A percentile compares a stretch with the other conserved stretches of the same genome.
Evolutionary conservation across 2,113 vertebrate genomes (phyloP).

Genomic region (Pomatorhinus ruficollis): DNA sequence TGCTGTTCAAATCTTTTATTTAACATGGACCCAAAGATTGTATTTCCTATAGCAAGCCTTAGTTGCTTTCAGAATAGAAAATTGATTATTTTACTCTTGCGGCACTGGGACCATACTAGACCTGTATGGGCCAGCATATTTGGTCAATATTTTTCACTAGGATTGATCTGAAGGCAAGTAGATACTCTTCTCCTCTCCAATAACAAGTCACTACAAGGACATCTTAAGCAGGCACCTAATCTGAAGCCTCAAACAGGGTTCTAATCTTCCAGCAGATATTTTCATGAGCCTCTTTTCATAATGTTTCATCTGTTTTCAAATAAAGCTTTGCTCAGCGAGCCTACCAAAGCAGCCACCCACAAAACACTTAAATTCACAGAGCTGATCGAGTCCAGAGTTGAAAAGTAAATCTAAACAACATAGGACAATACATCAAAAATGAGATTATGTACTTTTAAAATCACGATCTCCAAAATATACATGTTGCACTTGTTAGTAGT

Average conservation of each 20-base stretch:
- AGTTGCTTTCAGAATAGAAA: neutral
- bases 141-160: neutral
- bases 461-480: accelerated
- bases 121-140: neutral
- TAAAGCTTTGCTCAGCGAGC: neutral
- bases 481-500: neutral
- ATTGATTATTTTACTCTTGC: neutral
- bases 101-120: no score
- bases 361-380: neutral
- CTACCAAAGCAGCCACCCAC: neutral
- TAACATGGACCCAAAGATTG: neutral
- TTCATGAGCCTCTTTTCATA: neutral
- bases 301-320: neutral
- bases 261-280: neutral
- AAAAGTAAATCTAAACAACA: neutral
- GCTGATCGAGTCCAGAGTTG: accelerated
- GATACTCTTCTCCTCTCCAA: neutral
- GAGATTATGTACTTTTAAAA: neutral
- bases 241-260: neutral
- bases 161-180: neutral
- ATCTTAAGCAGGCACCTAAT: neutral
- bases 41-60: neutral
- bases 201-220: neutral
- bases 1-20: neutral
- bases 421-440: neutral